Conservation (phyloP, 2,113 vertebrate genomes). For the Rhegmatorhina hoffmannsi region DNA sequence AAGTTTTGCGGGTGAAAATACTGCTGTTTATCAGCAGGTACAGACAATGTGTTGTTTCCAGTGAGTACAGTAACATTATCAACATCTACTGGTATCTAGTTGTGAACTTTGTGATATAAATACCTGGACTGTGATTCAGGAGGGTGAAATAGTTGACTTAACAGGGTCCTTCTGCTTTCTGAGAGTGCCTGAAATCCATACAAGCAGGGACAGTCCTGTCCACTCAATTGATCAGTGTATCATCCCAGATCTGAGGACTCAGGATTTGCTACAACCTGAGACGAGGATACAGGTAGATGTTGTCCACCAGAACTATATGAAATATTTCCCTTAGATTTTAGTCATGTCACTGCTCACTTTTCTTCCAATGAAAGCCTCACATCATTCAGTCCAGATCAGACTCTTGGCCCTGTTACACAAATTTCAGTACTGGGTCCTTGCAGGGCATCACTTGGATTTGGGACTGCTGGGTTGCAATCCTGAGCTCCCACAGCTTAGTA, state of each 20-base stretch:
- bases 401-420: not conserved
- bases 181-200: not conserved
- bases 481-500: not conserved
- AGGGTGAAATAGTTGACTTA: not conserved
- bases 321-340: not conserved
- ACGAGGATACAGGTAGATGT: not conserved
- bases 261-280: not conserved
- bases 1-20: not conserved
- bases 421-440: not conserved
- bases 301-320: not conserved
- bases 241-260: not conserved
- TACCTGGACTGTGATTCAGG: not conserved
- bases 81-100: not conserved
- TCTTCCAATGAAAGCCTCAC: not conserved
- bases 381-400: not conserved
- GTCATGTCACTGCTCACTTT: not conserved
- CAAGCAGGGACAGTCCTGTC: not conserved
- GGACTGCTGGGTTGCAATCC: not conserved
- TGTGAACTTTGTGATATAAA: not conserved
- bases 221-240: not conserved
- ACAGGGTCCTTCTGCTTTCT: not conserved
- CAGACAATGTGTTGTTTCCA: not conserved
- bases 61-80: not conserved
- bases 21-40: not conserved
- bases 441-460: not conserved